Percentiles rank a stretch among this genome's conserved stretches.
phyloP scores from a whole-genome alignment of 2,797 vertebrate species.

The Parambassis ranga region DNA sequence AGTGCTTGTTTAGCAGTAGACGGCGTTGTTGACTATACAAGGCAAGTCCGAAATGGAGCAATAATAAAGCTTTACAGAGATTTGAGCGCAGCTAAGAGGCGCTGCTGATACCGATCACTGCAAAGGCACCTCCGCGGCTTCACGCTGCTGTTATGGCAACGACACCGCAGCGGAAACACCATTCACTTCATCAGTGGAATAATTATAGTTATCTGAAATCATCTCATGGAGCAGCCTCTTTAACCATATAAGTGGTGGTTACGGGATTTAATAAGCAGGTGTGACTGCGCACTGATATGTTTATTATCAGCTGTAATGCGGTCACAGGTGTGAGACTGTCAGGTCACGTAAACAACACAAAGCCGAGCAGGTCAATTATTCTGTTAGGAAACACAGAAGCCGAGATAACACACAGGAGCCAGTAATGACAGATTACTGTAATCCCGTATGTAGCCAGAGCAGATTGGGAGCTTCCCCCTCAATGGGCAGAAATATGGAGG shows the following conservation, averaged over 20 bases:
- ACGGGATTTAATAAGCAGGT: background rate
- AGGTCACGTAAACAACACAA: background rate
- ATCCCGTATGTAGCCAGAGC: background rate
- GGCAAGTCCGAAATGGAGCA: constrained; percentile 24
- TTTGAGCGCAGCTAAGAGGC: constrained; percentile 8
- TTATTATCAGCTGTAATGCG: background rate
- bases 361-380: background rate
- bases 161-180: background rate
- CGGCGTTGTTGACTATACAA: constrained; percentile 47
- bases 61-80: background rate
- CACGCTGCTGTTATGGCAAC: constrained; percentile 44
- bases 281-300: background rate
- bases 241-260: background rate
- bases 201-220: background rate
- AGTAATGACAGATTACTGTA: background rate
- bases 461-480: background rate
- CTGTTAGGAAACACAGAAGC: background rate
- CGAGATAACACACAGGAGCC: background rate
- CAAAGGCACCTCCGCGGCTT: constrained; percentile 21
- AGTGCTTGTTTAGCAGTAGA: constrained; percentile 43
- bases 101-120: constrained; percentile 22
- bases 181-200: background rate
- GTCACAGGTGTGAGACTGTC: constrained; percentile 2
- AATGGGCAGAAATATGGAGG: fast-evolving
- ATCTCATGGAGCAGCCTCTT: background rate